A percentile compares a stretch with the other conserved stretches of the same genome.
phyloP scores from a whole-genome alignment of 2,113 vertebrate species.

The Catharus minimus region DNA sequence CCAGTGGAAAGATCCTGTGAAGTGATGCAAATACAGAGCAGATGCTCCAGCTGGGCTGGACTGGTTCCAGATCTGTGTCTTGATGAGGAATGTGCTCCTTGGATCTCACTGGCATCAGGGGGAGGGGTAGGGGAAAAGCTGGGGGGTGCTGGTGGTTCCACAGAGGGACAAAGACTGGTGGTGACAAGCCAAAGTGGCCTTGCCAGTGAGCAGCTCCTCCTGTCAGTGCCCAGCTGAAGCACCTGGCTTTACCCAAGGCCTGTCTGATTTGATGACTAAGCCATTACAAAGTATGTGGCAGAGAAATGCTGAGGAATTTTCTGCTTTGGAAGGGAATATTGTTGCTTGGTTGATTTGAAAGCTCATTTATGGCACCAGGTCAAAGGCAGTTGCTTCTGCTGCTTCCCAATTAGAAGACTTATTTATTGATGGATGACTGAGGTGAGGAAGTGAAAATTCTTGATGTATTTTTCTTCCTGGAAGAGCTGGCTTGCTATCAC shows the following conservation, averaged over 20 bases:
- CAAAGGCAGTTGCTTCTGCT: conserved; percentile 18
- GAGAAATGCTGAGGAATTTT: background rate
- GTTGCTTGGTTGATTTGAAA: conserved; percentile 29
- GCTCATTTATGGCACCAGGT: background rate
- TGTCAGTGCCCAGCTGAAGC: background rate
- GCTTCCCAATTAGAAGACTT: background rate
- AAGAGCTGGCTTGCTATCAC: background rate
- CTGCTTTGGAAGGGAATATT: conserved; percentile 14
- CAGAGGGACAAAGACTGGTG: background rate
- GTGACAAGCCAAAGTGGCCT: background rate
- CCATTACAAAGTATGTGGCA: background rate
- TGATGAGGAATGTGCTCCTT: background rate
- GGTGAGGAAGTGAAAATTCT: background rate
- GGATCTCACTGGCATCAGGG: background rate
- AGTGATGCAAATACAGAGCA: conserved; percentile 1
- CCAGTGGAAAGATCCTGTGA: background rate
- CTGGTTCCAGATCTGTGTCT: background rate
- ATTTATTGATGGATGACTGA: background rate
- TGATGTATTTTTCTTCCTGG: background rate
- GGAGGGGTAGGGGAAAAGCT: background rate
- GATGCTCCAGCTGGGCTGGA: conserved; percentile 30
- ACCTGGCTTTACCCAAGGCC: background rate
- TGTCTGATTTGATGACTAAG: conserved; percentile 29
- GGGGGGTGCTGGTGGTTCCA: background rate
- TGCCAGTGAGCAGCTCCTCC: background rate